Conservation (phyloP, 2,113 vertebrate species). For the Pogonocichla stellata region DNA sequence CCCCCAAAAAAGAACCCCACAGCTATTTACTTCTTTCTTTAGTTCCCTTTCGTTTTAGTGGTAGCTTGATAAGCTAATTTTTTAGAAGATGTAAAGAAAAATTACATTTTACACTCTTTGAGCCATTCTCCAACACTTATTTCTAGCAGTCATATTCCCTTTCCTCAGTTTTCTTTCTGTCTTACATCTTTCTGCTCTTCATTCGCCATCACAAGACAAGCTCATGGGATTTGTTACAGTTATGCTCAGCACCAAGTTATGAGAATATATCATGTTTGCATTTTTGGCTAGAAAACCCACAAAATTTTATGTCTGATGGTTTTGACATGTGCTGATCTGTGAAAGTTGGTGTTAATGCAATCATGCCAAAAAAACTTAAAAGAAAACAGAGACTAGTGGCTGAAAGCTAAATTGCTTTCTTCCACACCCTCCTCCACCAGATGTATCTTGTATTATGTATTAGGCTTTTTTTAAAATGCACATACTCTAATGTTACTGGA, state of each 20-base stretch:
- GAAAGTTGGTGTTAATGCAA: neutral
- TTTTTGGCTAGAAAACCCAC: neutral
- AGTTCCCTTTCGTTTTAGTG: neutral
- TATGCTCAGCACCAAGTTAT: neutral
- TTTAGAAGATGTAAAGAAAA: neutral
- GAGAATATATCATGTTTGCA: neutral
- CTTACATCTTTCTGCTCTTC: neutral
- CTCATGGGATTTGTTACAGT: neutral
- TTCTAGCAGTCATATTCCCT: neutral
- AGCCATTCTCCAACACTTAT: neutral
- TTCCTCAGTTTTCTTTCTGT: neutral
- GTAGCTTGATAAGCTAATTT: neutral
- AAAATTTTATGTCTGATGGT: neutral
- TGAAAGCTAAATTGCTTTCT: neutral
- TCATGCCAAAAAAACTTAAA: neutral
- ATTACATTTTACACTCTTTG: neutral
- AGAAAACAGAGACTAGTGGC: neutral
- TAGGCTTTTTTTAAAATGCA: neutral
- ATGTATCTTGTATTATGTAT: neutral
- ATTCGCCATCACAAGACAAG: neutral
- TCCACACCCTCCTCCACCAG: neutral
- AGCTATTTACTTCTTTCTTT: neutral
- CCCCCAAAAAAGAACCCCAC: accelerated
- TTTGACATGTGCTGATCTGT: neutral
- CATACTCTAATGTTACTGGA: neutral